Evolutionary conservation across 2,113 vertebrate species (phyloP).

Genomic region (Scalopus aquaticus): DNA sequence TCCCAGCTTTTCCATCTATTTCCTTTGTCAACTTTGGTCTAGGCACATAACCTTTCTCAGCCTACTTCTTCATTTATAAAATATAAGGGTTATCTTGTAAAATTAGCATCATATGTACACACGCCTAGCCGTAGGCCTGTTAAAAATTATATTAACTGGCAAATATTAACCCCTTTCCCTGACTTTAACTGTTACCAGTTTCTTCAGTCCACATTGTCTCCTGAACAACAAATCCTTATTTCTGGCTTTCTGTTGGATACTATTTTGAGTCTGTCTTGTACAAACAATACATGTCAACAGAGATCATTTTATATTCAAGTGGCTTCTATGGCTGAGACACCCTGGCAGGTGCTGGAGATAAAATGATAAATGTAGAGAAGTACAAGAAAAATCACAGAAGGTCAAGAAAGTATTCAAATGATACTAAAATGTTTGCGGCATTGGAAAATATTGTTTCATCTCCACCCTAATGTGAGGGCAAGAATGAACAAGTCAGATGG

Average conservation of each 20-base stretch:
- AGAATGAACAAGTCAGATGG: not conserved
- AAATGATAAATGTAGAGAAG: conserved; percentile 22
- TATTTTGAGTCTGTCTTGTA: not conserved
- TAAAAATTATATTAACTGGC: not conserved
- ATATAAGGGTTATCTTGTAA: not conserved
- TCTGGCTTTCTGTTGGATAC: conserved; percentile 4
- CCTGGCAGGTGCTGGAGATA: not conserved
- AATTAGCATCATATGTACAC: not conserved
- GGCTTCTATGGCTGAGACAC: not conserved
- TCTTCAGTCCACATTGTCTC: not conserved
- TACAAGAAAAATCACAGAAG: conserved; percentile 9
- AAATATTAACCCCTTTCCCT: conserved; percentile 12
- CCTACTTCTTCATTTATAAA: conserved; percentile 45
- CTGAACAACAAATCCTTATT: not conserved
- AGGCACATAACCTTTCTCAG: conserved; percentile 28
- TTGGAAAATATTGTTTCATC: not conserved
- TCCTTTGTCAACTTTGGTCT: conserved; percentile 42
- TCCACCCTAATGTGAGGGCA: not conserved
- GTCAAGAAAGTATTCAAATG: not conserved
- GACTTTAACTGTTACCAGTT: not conserved
- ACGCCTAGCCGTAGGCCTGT: not conserved
- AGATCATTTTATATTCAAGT: conserved; percentile 20
- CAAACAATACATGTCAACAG: not conserved
- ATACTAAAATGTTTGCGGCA: not conserved
- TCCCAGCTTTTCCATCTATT: not conserved